These are phyloP conservation scores for Lipophrys pholis DNA, from an alignment of 2,113 vertebrate species.

Conservation along the genomic window DNA sequence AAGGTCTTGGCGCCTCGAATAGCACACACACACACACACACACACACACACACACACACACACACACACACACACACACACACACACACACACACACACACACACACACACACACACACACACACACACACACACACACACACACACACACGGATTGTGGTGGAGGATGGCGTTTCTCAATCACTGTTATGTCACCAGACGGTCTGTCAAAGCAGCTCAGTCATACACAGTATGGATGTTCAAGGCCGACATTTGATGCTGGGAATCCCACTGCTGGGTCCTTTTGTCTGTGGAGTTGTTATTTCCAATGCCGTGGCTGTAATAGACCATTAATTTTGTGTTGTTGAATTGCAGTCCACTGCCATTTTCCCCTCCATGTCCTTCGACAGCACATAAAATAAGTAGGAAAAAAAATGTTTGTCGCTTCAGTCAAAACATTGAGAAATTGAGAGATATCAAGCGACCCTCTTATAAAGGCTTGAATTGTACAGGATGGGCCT, in stretches of 20 bases:
- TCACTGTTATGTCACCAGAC: constrained; percentile 22
- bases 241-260: constrained; percentile 36
- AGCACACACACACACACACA: constrained; percentile 7
- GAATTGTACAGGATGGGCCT: too few relatives aligned
- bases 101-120: neutral
- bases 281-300: constrained; percentile 14
- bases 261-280: constrained; percentile 14
- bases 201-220: neutral
- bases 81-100: neutral
- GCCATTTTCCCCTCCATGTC: constrained; percentile 55
- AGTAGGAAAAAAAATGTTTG: constrained; percentile 36
- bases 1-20: constrained; percentile 55
- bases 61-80: neutral
- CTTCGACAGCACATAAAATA: constrained; percentile 60
- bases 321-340: constrained; percentile 53
- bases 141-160: constrained; percentile 7
- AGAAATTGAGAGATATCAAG: neutral
- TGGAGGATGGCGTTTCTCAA: constrained; percentile 52
- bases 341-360: constrained; percentile 53
- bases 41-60: too few relatives aligned
- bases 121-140: too few relatives aligned
- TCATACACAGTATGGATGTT: neutral
- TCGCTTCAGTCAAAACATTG: neutral
- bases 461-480: constrained; percentile 18
- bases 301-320: neutral